These are phyloP conservation scores for Scrobipalpa atriplicella DNA, from an alignment of 2,888 invertebrate genomes.

Conservation along the genomic window DNA sequence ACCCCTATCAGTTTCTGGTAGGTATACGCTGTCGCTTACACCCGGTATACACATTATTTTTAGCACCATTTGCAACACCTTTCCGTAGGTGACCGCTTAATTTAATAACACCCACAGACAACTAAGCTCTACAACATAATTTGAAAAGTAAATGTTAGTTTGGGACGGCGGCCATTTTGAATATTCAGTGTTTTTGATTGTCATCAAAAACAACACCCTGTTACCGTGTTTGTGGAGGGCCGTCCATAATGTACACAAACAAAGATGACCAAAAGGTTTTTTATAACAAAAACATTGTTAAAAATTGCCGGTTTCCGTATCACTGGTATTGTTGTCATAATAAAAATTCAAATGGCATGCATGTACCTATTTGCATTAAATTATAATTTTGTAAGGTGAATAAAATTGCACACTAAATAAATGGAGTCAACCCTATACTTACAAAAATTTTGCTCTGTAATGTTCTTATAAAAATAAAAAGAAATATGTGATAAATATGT, in stretches of 20 bases:
- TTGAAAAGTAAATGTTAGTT: slow-evolving; percentile 16
- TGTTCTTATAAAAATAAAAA: no score
- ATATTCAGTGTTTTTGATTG: slow-evolving; percentile 20
- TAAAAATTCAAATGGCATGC: background rate
- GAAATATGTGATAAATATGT: no score
- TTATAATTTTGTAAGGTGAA: no score
- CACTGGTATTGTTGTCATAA: background rate
- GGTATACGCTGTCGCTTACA: no score
- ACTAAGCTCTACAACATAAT: background rate
- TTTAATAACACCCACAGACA: background rate
- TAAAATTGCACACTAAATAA: no score
- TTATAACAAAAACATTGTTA: background rate
- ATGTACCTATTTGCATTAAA: no score
- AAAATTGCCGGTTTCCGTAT: background rate
- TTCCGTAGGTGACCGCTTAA: background rate
- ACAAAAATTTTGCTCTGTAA: no score
- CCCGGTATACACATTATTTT: no score
- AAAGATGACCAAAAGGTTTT: slow-evolving; percentile 5
- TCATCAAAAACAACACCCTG: slow-evolving; percentile 16
- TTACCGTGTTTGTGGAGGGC: background rate
- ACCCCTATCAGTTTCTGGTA: no score
- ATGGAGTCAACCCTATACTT: no score
- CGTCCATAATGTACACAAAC: slow-evolving; percentile 16
- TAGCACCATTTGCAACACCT: no score
- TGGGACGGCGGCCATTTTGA: background rate